A percentile compares a stretch with the other conserved stretches of the same genome.
Evolutionary conservation across 2,888 invertebrate species (phyloP).

Genomic region (Phaedon cochleariae): DNA sequence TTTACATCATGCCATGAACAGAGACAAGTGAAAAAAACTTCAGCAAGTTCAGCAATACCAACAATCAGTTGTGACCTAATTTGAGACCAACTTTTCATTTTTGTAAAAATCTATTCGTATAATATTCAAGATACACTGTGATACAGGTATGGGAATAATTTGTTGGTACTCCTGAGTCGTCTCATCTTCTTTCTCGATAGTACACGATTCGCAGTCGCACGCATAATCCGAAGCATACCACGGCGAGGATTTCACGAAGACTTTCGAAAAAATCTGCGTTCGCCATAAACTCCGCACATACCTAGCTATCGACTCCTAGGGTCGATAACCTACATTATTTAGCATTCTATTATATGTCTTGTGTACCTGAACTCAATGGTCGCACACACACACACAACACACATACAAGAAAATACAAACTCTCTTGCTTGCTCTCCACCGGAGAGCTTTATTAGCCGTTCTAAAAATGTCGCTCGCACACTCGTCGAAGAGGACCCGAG

Average conservation of each 20-base stretch:
- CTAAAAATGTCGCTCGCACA: conserved; percentile 57
- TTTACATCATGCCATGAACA: no score
- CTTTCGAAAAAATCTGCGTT: conserved; percentile 30
- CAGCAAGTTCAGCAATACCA: no score
- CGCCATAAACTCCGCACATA: conserved; percentile 23
- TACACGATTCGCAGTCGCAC: no score
- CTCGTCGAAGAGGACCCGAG: conserved; percentile 17
- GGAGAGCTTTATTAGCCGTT: conserved; percentile 58
- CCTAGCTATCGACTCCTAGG: conserved; percentile 43
- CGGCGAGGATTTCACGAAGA: conserved; percentile 31
- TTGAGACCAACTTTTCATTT: no score
- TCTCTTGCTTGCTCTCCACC: conserved; percentile 39
- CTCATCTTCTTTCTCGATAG: no score
- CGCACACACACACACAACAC: conserved; percentile 41
- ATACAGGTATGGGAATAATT: no score
- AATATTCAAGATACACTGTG: no score
- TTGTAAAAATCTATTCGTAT: no score
- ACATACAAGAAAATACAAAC: conserved; percentile 39
- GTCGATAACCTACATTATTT: conserved; percentile 64
- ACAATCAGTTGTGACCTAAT: no score
- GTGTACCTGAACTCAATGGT: conserved; percentile 57
- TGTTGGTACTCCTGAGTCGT: no score
- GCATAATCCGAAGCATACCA: conserved; percentile 7
- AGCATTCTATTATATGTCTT: conserved; percentile 59
- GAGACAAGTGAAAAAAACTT: no score